Evolutionary conservation across 2,888 invertebrate genomes (phyloP).

Genomic region (Drosophila nigritarsus): DNA sequence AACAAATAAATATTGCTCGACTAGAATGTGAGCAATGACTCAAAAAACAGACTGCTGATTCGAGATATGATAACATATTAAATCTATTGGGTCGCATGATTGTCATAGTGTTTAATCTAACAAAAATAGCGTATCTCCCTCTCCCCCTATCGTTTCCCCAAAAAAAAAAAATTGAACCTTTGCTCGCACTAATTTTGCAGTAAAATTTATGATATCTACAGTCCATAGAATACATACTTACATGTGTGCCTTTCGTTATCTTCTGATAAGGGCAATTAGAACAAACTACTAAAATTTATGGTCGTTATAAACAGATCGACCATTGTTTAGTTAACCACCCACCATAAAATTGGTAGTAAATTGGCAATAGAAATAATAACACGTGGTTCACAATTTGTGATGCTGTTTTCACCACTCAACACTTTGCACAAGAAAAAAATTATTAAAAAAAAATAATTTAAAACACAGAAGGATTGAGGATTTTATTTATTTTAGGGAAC

Average conservation of each 20-base stretch:
- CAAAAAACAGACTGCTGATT: background rate
- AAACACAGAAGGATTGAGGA: background rate
- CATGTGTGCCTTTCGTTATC: slow-evolving; percentile 16
- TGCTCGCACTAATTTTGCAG: slow-evolving; percentile 9
- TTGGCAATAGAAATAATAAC: slow-evolving; percentile 28
- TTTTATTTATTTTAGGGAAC: background rate
- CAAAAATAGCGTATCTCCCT: background rate
- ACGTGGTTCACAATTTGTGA: background rate
- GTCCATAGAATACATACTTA: slow-evolving; percentile 15
- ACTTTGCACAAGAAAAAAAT: slow-evolving; percentile 66
- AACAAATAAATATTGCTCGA: background rate
- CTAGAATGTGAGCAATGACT: background rate
- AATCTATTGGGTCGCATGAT: background rate
- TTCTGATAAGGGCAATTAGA: slow-evolving; percentile 14
- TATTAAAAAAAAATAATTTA: slow-evolving; percentile 27
- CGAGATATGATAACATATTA: background rate
- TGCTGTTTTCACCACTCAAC: slow-evolving; percentile 5
- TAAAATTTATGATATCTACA: slow-evolving; percentile 26
- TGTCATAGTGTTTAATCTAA: background rate
- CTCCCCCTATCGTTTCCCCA: background rate
- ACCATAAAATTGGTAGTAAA: slow-evolving; percentile 23
- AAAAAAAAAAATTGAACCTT: slow-evolving; percentile 16
- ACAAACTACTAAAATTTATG: slow-evolving; percentile 28
- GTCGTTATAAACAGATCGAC: slow-evolving; percentile 16
- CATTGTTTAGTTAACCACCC: background rate